These are phyloP conservation scores for Chelon labrosus DNA, from an alignment of 2,797 vertebrate species.

Conservation along the genomic window DNA sequence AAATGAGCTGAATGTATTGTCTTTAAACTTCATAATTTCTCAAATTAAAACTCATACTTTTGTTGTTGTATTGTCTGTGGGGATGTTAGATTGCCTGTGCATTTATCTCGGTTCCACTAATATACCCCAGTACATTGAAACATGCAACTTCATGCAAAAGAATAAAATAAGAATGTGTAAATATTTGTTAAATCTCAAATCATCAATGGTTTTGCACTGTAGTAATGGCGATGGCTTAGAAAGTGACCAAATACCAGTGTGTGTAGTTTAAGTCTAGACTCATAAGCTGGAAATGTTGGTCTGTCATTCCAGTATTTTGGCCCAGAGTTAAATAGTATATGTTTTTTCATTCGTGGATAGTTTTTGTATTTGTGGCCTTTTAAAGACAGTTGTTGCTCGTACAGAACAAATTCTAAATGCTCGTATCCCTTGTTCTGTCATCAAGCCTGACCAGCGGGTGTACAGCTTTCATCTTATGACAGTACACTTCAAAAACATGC, in stretches of 20 bases:
- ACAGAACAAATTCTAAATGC: not conserved
- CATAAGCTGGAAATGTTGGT: not conserved
- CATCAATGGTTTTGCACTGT: not conserved
- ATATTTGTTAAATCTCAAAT: not conserved
- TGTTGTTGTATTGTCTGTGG: not conserved
- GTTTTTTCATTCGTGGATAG: not conserved
- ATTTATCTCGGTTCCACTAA: too few relatives aligned
- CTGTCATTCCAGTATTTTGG: not conserved
- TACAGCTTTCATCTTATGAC: not conserved
- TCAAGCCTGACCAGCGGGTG: not conserved
- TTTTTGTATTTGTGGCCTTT: not conserved
- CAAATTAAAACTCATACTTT: conserved; percentile 1
- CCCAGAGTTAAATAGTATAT: not conserved
- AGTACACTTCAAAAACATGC: not conserved
- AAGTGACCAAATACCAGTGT: not conserved
- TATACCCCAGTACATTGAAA: too few relatives aligned
- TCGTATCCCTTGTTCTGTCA: not conserved
- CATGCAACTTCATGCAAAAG: not conserved
- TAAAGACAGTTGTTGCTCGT: not conserved
- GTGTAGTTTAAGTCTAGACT: not conserved
- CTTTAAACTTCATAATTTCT: not conserved
- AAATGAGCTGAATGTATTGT: not conserved
- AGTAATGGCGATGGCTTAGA: not conserved
- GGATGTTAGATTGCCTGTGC: not conserved
- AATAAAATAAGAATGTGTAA: not conserved